Percentiles rank a stretch among this genome's conserved stretches.
phyloP scores from a whole-genome alignment of 1,140 invertebrate genomes.

The Choristoneura fumiferana region DNA sequence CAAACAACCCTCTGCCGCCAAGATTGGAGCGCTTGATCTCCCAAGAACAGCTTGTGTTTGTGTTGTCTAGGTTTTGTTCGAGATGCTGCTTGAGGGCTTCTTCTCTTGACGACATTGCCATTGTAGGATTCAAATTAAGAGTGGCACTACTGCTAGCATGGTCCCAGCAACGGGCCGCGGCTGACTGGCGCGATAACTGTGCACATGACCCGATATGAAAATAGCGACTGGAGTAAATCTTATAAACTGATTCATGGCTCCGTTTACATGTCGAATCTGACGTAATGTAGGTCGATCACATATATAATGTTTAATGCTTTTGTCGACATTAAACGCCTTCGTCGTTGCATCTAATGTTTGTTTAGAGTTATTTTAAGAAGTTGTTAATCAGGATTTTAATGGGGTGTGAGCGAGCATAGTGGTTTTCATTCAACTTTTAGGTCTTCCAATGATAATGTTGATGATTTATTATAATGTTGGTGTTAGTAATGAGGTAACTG shows the following conservation, averaged over 20 bases:
- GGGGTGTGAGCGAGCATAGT: no score
- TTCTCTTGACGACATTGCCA: constrained; percentile 21
- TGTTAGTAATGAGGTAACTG: no score
- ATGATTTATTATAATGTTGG: no score
- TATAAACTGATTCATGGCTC: constrained; percentile 49
- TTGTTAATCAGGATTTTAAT: no score
- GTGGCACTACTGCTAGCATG: constrained; percentile 19
- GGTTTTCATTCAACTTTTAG: no score
- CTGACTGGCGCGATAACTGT: constrained; percentile 56
- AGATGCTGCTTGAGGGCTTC: constrained; percentile 20
- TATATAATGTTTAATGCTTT: constrained; percentile 35
- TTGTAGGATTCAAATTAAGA: constrained; percentile 14
- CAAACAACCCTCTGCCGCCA: constrained; percentile 84
- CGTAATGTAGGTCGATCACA: constrained; percentile 39
- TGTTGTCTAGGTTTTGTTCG: constrained; percentile 20
- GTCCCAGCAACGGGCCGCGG: constrained; percentile 35
- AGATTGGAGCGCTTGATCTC: constrained; percentile 76
- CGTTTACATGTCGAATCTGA: constrained; percentile 52
- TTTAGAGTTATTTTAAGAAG: no score
- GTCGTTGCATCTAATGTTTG: no score
- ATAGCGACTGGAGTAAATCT: constrained; percentile 63
- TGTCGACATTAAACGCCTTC: constrained; percentile 19
- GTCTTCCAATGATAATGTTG: no score
- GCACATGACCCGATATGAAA: constrained; percentile 61
- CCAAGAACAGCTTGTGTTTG: constrained; percentile 35